A percentile compares a stretch with the other conserved stretches of the same genome.
Conservation (phyloP, 2,888 invertebrate species). For the Stratiomys singularior region DNA sequence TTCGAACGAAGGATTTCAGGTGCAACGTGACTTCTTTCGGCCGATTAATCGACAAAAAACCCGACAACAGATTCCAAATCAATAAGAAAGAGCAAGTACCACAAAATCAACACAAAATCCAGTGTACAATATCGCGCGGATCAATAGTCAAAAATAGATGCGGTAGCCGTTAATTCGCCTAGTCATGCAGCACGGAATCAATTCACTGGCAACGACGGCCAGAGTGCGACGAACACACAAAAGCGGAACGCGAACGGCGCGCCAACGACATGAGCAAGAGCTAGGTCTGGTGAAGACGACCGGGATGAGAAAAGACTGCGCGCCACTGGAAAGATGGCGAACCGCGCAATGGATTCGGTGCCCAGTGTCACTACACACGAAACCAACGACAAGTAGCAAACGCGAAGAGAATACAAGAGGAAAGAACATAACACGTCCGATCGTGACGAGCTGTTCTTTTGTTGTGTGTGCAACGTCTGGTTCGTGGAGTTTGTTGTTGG, state of each 20-base stretch:
- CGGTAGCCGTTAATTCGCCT: constrained; percentile 42
- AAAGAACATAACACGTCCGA: constrained; percentile 58
- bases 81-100: constrained; percentile 26
- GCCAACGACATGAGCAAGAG: constrained; percentile 1
- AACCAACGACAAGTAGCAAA: not conserved
- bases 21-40: not conserved
- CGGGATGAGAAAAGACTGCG: constrained; percentile 26
- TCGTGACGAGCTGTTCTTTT: constrained; percentile 65
- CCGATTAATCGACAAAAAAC: constrained; percentile 26
- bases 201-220: constrained; percentile 34
- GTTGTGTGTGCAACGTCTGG: constrained; percentile 58
- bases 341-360: constrained; percentile 48
- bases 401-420: not conserved
- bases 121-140: constrained; percentile 30
- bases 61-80: constrained; percentile 30
- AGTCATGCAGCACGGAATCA: constrained; percentile 43
- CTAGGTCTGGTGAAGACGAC: not conserved
- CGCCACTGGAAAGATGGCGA: constrained; percentile 50
- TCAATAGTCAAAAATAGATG: constrained; percentile 27
- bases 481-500: constrained; percentile 51
- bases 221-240: not conserved
- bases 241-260: constrained; percentile 14
- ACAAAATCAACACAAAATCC: constrained; percentile 34
- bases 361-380: not conserved
- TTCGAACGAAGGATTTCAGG: not conserved